Evolutionary conservation across 2,888 invertebrate genomes (phyloP), one percentile per base, ranked within the genome.

Genomic region (Platycheirus albimanus): DNA sequence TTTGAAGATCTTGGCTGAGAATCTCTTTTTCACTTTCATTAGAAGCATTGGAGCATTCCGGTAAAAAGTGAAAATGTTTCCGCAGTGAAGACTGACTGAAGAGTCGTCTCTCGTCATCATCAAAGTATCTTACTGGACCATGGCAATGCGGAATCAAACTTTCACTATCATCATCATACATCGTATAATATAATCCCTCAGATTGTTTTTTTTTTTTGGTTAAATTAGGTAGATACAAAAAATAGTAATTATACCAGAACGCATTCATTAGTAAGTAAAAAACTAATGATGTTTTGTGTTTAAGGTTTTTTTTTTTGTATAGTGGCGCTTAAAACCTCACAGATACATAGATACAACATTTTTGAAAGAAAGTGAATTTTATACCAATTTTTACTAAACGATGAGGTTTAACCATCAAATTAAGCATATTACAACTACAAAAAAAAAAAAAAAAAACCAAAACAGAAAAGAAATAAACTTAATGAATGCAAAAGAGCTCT

Each of bases 111-210:
- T 58, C 58, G 58, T 58, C 58, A 30, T 66, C 56, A 38, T 54
- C 67, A 17, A 56, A 54, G 63, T 64, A 61, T 88, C 87, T 87
- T 87, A 87, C 87, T 88, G 88, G 87, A 88, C 88, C 88, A 87
- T 87, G 85, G 86, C 86, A 88, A 88, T 87, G 86, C 87, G 87
- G 88, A 88, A 88, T 88, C 87, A 86, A 89, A 88, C 90, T 90
- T 90, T 90, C 90, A 88, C 90, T 89, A 47, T 58, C 58, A 24
- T 7, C 89, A 47, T 58, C 58, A 24, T 7, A 58, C 41, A 38
- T 8, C n/a, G 43, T 52, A 41, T 19, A 28, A n/a, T 28, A 28
- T 19, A 11, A 63, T 71, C 71, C 61, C 67, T 76, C 77, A 61
- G 49, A 76, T 63, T n/a, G n/a, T n/a, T n/a, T n/a, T n/a, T n/a